Base-by-base conservation (phyloP, 2,888 invertebrate species). In the Mythimna vitellina region DNA sequence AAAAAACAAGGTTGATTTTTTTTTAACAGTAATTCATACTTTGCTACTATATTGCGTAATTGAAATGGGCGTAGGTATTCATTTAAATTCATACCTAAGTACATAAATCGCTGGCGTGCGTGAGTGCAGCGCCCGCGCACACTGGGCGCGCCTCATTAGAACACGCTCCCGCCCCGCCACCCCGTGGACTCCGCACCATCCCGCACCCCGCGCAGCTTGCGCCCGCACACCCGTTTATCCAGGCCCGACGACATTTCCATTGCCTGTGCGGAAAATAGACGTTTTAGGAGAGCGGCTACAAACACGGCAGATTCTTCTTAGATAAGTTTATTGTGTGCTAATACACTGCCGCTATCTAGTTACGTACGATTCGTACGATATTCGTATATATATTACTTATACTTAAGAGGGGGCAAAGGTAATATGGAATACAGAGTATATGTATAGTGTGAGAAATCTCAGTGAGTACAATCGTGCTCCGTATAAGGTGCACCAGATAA, bases 321-420 rank as follows among this genome's bases (percentile, higher is more conserved):
- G 91, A 92, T 92, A 92, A 90, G 89, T 92, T 93, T 93, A 94
- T 94, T 94, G 94, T 94, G 94, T 95, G 95, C 91, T 94, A 95
- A 95, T 95, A 92, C 89, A 89, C 82, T 81, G 86, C 85, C 83
- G 85, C 88, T 89, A 89, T 88, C 89, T 90, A 87, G 87, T 88
- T 86, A 87, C 85, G 74, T 86, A 87, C 82, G 84, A 81, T 74
- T 84, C 80, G 71, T 87, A 83, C 85, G 81, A 78, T 86, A 86
- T 78, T 67, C 72, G 76, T 86, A 83, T 85, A 83, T 85, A 82
- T 82, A 83, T 80, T 85, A 82, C 78, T 80, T 83, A 80, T 82
- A 78, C 74, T 53, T 85, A 80, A 80, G 70, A 73, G 72, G 69
- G 78, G 78, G 77, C 75, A 84, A 84, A 84, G 81, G 75, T 84